Base-by-base conservation (phyloP, 2,888 invertebrate species). In the Drosophila yooni region DNA sequence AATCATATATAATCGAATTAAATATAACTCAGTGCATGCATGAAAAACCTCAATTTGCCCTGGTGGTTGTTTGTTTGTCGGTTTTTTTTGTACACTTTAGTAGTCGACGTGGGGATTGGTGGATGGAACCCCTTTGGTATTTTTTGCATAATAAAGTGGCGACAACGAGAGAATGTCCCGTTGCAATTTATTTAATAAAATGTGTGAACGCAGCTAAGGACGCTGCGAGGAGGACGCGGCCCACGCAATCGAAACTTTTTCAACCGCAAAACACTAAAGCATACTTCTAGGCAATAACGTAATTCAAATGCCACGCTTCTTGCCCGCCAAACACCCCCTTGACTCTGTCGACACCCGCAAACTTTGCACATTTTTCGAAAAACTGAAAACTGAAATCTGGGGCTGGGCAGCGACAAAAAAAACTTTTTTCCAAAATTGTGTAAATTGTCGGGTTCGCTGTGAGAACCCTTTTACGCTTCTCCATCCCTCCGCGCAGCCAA, bases 221-320 rank as follows among this genome's bases (percentile, higher is more conserved):
- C 59, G 40, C 66, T 36, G 21, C 48, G 33, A 51, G 15, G 43
- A 53, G 43, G 27, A 84, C 86, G 86, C 81, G 27, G 82, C 86
- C 88, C 81, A 83, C 88, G 90, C 88, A 86, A 86, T 86, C 89
- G 86, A 86, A 86, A 86, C 86, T 86, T 86, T 85, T 88, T 76
- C 86, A 86, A 86, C 86, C 86, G 86, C 90, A 86, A 86, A 85
- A 86, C 89, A 86, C 88, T 80, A 86, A 88, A 86, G 75, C 88
- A 88, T 89, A 88, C 88, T 86, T 86, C 83, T 79, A 81, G 86
- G 88, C 90, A 86, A 88, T 89, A 86, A 88, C 88, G 86, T 90
- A 79, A 86, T 86, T 86, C 90, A 86, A 89, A 85, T 38, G 69
- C 62, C 34, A 46, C 27, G 57, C 60, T 38, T 21, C 38, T 65